Evolutionary conservation across 2,797 vertebrate species (phyloP).

Genomic region (Coregonus sp.): DNA sequence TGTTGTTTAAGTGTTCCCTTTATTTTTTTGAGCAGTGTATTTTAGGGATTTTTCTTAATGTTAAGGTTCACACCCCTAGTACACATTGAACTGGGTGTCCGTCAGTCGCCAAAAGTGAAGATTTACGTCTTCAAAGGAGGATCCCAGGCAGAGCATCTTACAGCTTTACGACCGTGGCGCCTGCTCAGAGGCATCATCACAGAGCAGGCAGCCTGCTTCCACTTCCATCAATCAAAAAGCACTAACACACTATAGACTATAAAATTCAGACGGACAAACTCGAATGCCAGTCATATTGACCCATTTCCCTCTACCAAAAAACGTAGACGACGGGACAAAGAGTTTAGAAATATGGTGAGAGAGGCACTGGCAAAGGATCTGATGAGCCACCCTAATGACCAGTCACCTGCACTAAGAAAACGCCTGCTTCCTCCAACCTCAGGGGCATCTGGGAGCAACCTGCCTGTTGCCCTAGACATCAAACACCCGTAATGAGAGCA

Average conservation of each 20-base stretch:
- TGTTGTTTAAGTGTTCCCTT: too few relatives aligned
- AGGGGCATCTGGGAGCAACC: constrained; percentile 72
- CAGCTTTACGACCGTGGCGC: constrained; percentile 69
- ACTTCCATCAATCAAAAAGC: constrained; percentile 57
- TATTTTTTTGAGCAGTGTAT: too few relatives aligned
- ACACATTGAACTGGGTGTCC: constrained; percentile 62
- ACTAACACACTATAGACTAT: constrained; percentile 37
- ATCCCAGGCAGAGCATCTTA: constrained; percentile 56
- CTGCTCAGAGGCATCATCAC: constrained; percentile 61
- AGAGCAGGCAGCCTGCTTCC: constrained; percentile 38
- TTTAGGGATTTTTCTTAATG: too few relatives aligned
- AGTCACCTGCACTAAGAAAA: constrained; percentile 64
- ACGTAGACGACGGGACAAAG: background rate
- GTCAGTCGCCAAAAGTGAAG: constrained; percentile 62
- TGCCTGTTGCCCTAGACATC: constrained; percentile 63
- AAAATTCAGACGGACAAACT: constrained; percentile 44
- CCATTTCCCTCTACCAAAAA: background rate
- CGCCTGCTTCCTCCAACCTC: constrained; percentile 67
- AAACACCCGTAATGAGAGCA: constrained; percentile 78
- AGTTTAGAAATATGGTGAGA: background rate
- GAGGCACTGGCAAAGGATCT: constrained; percentile 64
- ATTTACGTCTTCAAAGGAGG: constrained; percentile 59
- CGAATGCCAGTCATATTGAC: constrained; percentile 43
- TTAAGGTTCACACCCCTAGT: too few relatives aligned
- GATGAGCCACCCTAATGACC: constrained; percentile 69